Percentiles rank a stretch among this genome's conserved stretches.
Conservation (phyloP, 2,113 vertebrate genomes). For the Rhodinocichla rosea region DNA sequence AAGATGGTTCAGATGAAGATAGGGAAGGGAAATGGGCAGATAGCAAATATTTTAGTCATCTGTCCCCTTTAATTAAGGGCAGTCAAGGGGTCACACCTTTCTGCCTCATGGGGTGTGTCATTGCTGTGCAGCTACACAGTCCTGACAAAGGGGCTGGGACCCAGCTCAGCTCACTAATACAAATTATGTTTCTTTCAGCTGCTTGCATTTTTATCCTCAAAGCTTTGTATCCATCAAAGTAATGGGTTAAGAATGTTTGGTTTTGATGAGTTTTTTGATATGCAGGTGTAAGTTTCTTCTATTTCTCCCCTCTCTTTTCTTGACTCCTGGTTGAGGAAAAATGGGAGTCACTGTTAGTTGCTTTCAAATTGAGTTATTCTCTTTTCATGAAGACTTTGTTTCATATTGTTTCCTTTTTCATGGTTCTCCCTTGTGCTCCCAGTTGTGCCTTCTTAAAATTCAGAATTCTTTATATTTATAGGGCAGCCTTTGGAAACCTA, state of each 20-base stretch:
- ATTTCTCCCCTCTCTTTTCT: not conserved
- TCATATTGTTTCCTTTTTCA: not conserved
- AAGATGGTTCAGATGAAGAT: not conserved
- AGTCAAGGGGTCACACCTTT: not conserved
- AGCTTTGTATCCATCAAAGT: not conserved
- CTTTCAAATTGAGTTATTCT: not conserved
- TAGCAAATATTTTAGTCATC: not conserved
- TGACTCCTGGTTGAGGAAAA: not conserved
- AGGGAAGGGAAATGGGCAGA: not conserved
- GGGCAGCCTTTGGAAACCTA: not conserved
- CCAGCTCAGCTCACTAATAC: not conserved
- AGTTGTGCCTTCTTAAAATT: not conserved
- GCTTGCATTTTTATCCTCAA: not conserved
- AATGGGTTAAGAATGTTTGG: not conserved
- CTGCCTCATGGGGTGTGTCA: not conserved
- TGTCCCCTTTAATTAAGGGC: not conserved
- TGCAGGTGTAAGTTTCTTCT: not conserved
- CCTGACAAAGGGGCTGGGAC: not conserved
- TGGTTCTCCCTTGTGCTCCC: not conserved
- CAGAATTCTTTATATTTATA: not conserved
- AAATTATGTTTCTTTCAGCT: not conserved
- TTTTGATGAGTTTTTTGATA: not conserved
- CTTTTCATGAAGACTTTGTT: not conserved
- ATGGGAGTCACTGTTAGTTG: not conserved
- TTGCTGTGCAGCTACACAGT: not conserved